A percentile compares a stretch with the other conserved stretches of the same genome.
Conservation (phyloP, 2,113 vertebrate genomes). For the Vombatus ursinus region DNA sequence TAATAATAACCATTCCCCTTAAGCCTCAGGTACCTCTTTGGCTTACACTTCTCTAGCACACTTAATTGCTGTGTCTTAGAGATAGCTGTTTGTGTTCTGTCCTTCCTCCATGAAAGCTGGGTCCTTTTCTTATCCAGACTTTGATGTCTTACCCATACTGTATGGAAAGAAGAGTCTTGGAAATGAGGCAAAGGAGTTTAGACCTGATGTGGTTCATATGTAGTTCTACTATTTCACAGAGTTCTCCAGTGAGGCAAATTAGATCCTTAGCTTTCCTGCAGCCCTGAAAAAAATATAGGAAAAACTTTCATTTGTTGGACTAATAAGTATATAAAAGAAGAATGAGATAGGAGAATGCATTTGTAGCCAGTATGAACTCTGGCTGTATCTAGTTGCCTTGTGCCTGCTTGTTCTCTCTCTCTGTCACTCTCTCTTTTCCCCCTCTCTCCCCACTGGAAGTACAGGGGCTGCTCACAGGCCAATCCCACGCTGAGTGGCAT, state of each 20-base stretch:
- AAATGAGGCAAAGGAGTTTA: too few relatives aligned
- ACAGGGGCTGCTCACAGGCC: neutral
- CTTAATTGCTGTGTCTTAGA: neutral
- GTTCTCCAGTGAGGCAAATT: neutral
- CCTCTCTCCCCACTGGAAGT: neutral
- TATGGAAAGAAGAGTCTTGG: too few relatives aligned
- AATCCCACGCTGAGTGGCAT: neutral
- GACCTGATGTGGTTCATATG: too few relatives aligned
- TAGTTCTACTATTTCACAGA: neutral
- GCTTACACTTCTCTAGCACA: neutral
- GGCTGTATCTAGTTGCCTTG: neutral
- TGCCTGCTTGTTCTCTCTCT: neutral
- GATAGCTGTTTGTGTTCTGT: neutral
- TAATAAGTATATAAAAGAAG: neutral
- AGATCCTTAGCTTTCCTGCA: neutral
- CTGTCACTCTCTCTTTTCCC: neutral
- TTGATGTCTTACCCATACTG: too few relatives aligned
- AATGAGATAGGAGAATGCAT: neutral
- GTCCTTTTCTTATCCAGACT: neutral
- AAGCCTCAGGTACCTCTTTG: neutral
- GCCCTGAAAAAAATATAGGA: neutral
- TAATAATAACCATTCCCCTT: neutral
- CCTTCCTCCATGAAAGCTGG: neutral
- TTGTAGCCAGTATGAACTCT: neutral
- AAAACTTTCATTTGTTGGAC: neutral